Conservation (phyloP, 2,797 vertebrate species). For the Nasua narica region DNA sequence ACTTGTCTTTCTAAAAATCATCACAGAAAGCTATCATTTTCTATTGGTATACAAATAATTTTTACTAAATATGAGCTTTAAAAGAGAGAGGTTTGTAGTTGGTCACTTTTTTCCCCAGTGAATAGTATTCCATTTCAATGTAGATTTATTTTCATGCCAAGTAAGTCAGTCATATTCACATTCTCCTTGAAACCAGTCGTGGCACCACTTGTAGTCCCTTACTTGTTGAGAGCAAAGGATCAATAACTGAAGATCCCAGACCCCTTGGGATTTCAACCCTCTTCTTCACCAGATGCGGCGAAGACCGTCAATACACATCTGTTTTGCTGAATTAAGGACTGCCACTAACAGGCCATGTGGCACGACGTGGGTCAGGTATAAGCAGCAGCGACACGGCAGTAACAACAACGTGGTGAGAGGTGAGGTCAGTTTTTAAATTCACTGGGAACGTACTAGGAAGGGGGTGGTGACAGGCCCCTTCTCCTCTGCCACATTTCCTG, state of each 20-base stretch:
- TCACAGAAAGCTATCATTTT: background rate
- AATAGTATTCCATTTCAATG: background rate
- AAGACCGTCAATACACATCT: background rate
- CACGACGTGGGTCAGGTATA: background rate
- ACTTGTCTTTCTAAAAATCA: conserved; percentile 13
- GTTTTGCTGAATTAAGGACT: background rate
- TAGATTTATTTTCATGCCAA: background rate
- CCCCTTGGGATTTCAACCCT: background rate
- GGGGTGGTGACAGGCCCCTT: background rate
- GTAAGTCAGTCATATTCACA: background rate
- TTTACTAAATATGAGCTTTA: conserved; percentile 44
- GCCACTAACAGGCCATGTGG: background rate
- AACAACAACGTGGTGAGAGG: background rate
- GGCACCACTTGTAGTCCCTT: background rate
- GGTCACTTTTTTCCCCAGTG: background rate
- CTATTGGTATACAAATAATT: background rate
- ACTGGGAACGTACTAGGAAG: background rate
- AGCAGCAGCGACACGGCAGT: background rate
- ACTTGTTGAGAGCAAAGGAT: conserved; percentile 18
- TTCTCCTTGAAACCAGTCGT: background rate
- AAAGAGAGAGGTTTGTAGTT: background rate
- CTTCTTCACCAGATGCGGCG: background rate
- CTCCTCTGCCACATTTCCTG: background rate
- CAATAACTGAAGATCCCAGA: background rate
- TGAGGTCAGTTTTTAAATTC: background rate